Base-by-base conservation (phyloP, 2,797 vertebrate species). In the Takifugu ocellatus region DNA sequence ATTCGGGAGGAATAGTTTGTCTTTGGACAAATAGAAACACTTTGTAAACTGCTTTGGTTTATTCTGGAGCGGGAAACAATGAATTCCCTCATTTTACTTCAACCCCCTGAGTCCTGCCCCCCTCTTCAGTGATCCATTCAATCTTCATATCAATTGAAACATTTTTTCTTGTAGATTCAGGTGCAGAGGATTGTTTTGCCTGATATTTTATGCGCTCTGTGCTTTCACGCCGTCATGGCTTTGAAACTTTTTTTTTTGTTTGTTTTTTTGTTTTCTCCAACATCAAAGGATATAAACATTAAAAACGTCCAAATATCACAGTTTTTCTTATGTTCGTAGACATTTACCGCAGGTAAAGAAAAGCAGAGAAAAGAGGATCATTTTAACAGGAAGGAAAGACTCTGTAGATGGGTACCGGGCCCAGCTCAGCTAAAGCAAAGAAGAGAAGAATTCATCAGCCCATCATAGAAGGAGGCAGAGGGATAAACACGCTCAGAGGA, bases 1-100 rank as follows among this genome's bases (percentile, higher is more conserved):
- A 81, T 78, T 78, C 69, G 53, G 59, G 81, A 86, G 83, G 72
- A 81, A 75, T 66, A 55, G 56, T 78, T 72, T 66, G 75, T 68
- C 61, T 73, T 72, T 29, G 55, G 15, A 61, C 69, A 43, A 63
- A 74, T 74, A 69, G 71, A 77, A 78, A 64, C 15, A 21, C 47
- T 56, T 56, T 25, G 54, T 50, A 68, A 79, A 61, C 61, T 11
- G 26, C 58, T 62, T 39, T 46, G 43, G 67, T 66, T 43, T 58
- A 51, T 70, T 43, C 54, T n/a, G 58, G 70, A 81, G 58, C 68
- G 29, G 66, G 57, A 78, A 74, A 70, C 50, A 24, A 74, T 62
- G 39, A 46, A 55, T 66, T 53, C 72, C 56, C 39, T 59, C 15
- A 48, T 47, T 60, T 59, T 29, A 21, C 25, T 4, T 25, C 21